Evolutionary conservation across 2,888 invertebrate genomes (phyloP).

Genomic region (Andrena hattorfiana): DNA sequence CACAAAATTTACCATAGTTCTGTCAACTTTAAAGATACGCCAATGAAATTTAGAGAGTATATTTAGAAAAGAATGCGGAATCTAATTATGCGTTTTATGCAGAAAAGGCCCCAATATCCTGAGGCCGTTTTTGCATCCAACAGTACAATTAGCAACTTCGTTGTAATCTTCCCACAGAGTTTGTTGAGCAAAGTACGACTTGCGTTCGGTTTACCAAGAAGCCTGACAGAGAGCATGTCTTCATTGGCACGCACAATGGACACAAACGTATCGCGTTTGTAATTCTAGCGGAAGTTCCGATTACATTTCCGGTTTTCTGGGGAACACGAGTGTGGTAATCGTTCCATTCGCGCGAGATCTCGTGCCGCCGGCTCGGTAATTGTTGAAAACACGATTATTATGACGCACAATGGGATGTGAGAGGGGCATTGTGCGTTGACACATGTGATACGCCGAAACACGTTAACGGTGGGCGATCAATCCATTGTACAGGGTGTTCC

Average conservation of each 20-base stretch:
- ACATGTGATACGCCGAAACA: not conserved
- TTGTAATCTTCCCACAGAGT: too few species aligned
- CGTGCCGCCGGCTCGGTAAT: conserved; percentile 1
- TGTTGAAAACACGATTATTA: conserved; percentile 14
- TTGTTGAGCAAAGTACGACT: too few species aligned
- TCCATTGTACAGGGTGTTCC: not conserved
- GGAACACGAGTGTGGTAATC: conserved; percentile 1
- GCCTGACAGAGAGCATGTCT: too few species aligned
- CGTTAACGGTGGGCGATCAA: not conserved
- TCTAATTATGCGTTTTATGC: too few species aligned
- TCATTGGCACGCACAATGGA: not conserved
- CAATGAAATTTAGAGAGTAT: too few species aligned
- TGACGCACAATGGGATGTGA: not conserved
- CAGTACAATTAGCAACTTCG: too few species aligned
- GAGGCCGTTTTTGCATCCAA: too few species aligned
- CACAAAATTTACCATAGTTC: too few species aligned
- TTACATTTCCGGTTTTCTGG: not conserved
- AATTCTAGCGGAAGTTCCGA: not conserved
- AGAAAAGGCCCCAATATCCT: too few species aligned
- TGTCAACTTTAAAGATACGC: too few species aligned
- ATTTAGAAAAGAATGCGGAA: too few species aligned
- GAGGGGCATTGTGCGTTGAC: not conserved
- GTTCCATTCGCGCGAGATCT: conserved; percentile 4
- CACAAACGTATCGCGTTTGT: not conserved
- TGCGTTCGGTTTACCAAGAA: too few species aligned